Evolutionary conservation across 1,140 invertebrate genomes (phyloP).

Genomic region (Metaphire vulgaris): DNA sequence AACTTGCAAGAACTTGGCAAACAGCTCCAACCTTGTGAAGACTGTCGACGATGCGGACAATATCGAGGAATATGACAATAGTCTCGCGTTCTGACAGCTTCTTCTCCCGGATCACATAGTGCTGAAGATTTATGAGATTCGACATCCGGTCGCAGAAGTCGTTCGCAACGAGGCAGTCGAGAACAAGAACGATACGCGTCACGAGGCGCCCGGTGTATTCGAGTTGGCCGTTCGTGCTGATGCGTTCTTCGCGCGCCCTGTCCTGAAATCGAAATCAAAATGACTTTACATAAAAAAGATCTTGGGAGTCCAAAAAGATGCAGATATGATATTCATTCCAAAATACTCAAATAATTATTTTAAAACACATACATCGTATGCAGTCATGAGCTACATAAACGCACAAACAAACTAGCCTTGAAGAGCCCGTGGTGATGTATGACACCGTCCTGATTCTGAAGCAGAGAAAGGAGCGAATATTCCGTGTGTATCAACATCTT

Average conservation of each 20-base stretch:
- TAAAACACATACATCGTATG: too few relatives aligned
- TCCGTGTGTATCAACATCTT: constrained; percentile 76
- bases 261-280: constrained; percentile 58
- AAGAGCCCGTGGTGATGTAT: constrained; percentile 74
- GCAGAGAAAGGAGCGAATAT: constrained; percentile 66
- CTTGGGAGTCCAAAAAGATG: too few relatives aligned
- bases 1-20: too few relatives aligned
- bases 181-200: constrained; percentile 65
- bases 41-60: constrained; percentile 67
- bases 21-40: constrained; percentile 65
- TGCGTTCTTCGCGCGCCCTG: constrained; percentile 62
- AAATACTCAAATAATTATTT: too few relatives aligned
- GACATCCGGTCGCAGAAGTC: constrained; percentile 65
- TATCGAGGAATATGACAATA: constrained; percentile 69
- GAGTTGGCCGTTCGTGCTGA: constrained; percentile 51
- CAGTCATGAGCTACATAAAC: too few relatives aligned
- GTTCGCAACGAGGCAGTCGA: constrained; percentile 70
- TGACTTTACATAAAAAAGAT: too few relatives aligned
- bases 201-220: constrained; percentile 61
- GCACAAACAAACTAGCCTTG: constrained; percentile 66
- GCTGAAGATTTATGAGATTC: constrained; percentile 69
- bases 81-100: constrained; percentile 70
- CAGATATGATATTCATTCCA: too few relatives aligned
- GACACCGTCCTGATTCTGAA: constrained; percentile 67
- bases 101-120: constrained; percentile 74